phyloP scores from a whole-genome alignment of 2,888 invertebrate species.

The Stenodema calcarata region DNA sequence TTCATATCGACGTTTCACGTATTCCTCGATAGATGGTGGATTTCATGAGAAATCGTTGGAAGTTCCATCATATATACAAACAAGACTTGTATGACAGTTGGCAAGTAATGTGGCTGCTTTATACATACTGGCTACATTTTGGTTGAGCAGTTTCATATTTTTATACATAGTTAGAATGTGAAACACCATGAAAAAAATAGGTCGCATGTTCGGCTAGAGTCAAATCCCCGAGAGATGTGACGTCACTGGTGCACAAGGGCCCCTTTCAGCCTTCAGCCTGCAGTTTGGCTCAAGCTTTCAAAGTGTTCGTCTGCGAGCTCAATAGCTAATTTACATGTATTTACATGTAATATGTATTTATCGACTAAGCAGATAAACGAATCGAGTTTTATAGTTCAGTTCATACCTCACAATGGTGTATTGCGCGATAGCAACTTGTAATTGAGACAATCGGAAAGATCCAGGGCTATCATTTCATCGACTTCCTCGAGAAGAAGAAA shows the following conservation, averaged over 20 bases:
- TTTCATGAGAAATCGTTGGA: no score
- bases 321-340: not conserved
- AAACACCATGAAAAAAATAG: no score
- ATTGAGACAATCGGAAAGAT: not conserved
- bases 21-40: no score
- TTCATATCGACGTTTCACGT: no score
- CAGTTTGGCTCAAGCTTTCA: conserved; percentile 4
- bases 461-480: not conserved
- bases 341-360: not conserved
- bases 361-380: not conserved
- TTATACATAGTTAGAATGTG: no score
- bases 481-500: not conserved
- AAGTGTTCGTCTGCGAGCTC: not conserved
- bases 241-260: conserved; percentile 8
- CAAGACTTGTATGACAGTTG: no score
- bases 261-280: not conserved
- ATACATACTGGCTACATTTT: no score
- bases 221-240: not conserved
- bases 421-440: conserved; percentile 21
- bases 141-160: no score
- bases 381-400: not conserved
- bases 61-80: no score
- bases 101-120: no score
- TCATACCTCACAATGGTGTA: conserved; percentile 8
- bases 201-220: no score